A percentile compares a stretch with the other conserved stretches of the same genome.
These are phyloP conservation scores for Chironomus tepperi DNA, from an alignment of 1,140 invertebrate species.

Conservation along the genomic window DNA sequence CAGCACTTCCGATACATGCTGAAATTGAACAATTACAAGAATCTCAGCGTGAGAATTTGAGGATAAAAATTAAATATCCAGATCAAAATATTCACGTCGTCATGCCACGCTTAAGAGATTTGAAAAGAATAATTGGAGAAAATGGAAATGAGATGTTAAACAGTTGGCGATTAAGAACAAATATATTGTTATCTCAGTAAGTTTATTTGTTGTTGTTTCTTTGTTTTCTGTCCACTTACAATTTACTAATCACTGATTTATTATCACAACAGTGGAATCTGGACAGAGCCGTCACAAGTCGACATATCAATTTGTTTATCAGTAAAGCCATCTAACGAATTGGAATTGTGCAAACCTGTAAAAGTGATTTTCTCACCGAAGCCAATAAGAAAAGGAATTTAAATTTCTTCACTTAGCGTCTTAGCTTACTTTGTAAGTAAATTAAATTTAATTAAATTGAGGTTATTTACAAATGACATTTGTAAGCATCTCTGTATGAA, in stretches of 20 bases:
- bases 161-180: slow-evolving; percentile 72
- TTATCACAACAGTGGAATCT: slow-evolving; percentile 49
- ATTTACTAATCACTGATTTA: no score
- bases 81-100: slow-evolving; percentile 81
- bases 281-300: slow-evolving; percentile 83
- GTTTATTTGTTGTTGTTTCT: no score
- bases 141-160: slow-evolving; percentile 41
- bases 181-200: slow-evolving; percentile 72
- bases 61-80: slow-evolving; percentile 83
- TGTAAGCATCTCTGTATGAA: no score
- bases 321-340: slow-evolving; percentile 51
- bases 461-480: no score
- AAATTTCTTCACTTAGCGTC: slow-evolving; percentile 30
- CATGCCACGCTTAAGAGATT: slow-evolving; percentile 61
- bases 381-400: slow-evolving; percentile 74
- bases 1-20: slow-evolving; percentile 76
- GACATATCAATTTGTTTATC: slow-evolving; percentile 75
- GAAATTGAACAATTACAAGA: slow-evolving; percentile 73
- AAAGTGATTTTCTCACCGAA: slow-evolving; percentile 84
- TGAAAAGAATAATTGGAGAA: slow-evolving; percentile 45
- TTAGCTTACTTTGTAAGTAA: neutral
- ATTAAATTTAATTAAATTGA: no score
- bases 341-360: slow-evolving; percentile 82
- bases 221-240: no score
- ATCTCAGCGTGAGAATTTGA: slow-evolving; percentile 50